Conservation (phyloP, 2,888 invertebrate genomes). For the Linnaemya vulpina region DNA sequence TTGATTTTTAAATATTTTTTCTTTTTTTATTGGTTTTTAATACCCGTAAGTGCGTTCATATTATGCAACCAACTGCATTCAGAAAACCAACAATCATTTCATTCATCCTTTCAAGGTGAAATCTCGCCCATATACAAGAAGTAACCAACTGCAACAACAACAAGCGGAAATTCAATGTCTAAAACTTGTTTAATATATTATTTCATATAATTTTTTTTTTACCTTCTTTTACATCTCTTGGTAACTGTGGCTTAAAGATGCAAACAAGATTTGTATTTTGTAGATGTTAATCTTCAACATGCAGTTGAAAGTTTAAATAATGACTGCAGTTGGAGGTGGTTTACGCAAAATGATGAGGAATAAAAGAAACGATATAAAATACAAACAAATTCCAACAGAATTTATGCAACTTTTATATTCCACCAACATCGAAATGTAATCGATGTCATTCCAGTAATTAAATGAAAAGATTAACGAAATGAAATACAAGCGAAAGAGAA, state of each 20-base stretch:
- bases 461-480: conserved; percentile 47
- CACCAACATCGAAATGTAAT: conserved; percentile 25
- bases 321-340: conserved; percentile 55
- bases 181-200: conserved; percentile 61
- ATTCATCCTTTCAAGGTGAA: conserved; percentile 71
- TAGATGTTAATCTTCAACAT: conserved; percentile 60
- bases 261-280: conserved; percentile 60
- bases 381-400: conserved; percentile 39
- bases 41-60: neutral
- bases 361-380: neutral
- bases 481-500: neutral
- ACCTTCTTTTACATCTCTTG: conserved; percentile 8
- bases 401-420: conserved; percentile 39
- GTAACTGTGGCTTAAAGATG: conserved; percentile 39
- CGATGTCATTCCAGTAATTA: conserved; percentile 61
- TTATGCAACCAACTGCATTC: conserved; percentile 58
- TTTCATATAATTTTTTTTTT: neutral
- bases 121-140: conserved; percentile 53
- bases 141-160: conserved; percentile 14
- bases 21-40: conserved; percentile 42
- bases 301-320: conserved; percentile 62
- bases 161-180: conserved; percentile 65
- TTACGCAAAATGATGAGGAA: conserved; percentile 37
- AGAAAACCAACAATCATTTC: neutral
- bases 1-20: neutral